phyloP scores from a whole-genome alignment of 2,888 invertebrate genomes.

The Tortrix viridana region DNA sequence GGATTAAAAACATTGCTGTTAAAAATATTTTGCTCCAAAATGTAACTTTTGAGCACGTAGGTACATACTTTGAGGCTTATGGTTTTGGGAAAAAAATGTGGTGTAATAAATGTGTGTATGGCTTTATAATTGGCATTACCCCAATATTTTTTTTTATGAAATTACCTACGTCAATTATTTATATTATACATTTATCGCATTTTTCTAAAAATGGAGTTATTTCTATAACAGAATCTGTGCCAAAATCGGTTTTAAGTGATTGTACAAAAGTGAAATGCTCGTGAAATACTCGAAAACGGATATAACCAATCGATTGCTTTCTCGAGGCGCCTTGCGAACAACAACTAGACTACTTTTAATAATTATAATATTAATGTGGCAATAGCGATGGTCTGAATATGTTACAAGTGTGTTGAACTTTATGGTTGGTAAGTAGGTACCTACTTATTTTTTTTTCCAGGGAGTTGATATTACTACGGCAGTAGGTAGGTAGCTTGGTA shows the following conservation, averaged over 20 bases:
- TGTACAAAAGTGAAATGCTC: slow-evolving; percentile 27
- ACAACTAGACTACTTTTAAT: slow-evolving; percentile 15
- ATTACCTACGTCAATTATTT: not conserved
- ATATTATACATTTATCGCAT: not conserved
- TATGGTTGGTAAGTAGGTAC: too few relatives aligned
- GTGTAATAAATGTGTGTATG: too few relatives aligned
- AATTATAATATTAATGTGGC: slow-evolving; percentile 21
- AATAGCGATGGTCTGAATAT: slow-evolving; percentile 5
- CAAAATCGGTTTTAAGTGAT: not conserved
- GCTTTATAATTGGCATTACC: too few relatives aligned
- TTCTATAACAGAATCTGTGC: not conserved
- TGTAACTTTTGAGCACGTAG: too few relatives aligned
- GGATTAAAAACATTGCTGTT: too few relatives aligned
- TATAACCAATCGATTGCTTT: slow-evolving; percentile 20
- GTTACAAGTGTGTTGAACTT: slow-evolving; percentile 19
- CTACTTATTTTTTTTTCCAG: too few relatives aligned
- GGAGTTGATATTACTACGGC: too few relatives aligned
- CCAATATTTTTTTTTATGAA: not conserved
- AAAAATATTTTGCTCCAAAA: too few relatives aligned
- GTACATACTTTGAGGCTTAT: too few relatives aligned
- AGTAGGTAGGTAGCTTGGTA: too few relatives aligned
- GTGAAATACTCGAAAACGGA: slow-evolving; percentile 15
- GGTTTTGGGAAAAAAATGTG: too few relatives aligned
- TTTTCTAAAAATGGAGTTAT: not conserved
- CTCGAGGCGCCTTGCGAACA: slow-evolving; percentile 12